phyloP scores from a whole-genome alignment of 2,113 vertebrate species.

The Chroicocephalus ridibundus region DNA sequence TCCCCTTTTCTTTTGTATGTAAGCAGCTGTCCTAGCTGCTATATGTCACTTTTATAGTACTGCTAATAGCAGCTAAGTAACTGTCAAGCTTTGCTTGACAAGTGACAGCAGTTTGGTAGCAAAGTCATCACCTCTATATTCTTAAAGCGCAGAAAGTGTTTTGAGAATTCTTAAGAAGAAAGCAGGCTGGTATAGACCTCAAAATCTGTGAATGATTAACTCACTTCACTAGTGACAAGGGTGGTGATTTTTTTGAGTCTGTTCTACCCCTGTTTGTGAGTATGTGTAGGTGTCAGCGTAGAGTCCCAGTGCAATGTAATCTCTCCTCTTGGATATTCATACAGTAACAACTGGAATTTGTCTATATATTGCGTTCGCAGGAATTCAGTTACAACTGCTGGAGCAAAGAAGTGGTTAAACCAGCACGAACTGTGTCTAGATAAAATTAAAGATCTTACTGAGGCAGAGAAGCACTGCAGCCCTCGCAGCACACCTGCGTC shows the following conservation, averaged over 20 bases:
- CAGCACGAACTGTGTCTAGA: background rate
- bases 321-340: background rate
- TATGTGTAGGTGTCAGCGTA: background rate
- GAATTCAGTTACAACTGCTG: background rate
- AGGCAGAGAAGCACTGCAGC: background rate
- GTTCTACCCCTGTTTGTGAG: background rate
- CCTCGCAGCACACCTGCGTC: background rate
- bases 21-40: background rate
- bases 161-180: background rate
- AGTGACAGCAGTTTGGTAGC: background rate
- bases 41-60: background rate
- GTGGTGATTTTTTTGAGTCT: background rate
- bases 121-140: background rate
- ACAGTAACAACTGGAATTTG: background rate
- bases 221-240: background rate
- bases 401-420: background rate
- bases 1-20: background rate
- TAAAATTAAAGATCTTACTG: background rate
- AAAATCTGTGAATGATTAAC: background rate
- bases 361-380: background rate
- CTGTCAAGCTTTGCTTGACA: background rate
- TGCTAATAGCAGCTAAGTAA: background rate
- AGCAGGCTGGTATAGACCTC: background rate
- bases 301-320: background rate
- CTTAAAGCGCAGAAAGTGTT: background rate